Evolutionary conservation across 2,113 vertebrate species (phyloP), one percentile per base, ranked within the genome.

Genomic region (Semnornis frantzii): DNA sequence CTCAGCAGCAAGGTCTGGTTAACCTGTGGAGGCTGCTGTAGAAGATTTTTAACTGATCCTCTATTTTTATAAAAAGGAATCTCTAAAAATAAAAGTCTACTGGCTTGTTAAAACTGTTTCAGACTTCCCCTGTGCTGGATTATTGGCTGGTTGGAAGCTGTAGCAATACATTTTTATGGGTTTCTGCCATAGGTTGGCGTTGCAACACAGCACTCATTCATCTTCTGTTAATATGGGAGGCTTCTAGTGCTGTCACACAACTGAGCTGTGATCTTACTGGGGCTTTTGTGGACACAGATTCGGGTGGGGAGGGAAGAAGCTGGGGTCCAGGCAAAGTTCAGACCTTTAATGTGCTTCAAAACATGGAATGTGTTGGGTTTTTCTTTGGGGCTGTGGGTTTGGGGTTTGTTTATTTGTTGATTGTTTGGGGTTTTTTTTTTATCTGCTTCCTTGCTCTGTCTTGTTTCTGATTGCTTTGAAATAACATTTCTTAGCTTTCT

Each of bases 141-240:
- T 95, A 76, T 46, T 88, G 82, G 90, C 70, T 91, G 82, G 63
- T 71, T 90, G 92, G 59, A 94, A 93, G 75, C 4, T 12, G 57
- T 77, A 89, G 69, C 34, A 91, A 93, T 90, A 93, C 95, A 93
- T 96, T 96, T 96, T 93, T 95, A 92, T 91, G 93, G 24, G 34
- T 95, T 86, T 86, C 84, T 85, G 83, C 54, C 83, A 63, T 74
- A 86, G 64, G 77, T 73, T 75, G 52, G 44, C 17, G 76, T 89
- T 82, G 55, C 86, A 85, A 66, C 10, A 85, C 46, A 71, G 79
- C 69, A 65, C 91, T 77, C 23, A 57, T 85, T 93, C 28, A 68
- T 54, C 34, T 78, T 87, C 63, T 85, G 0, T 82, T 74, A 15
- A n/a, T 42, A 60, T 34, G 30, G 73, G 76, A 85, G 50, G 46